Evolutionary conservation across 2,888 invertebrate species (phyloP).

Genomic region (Charanyca ferruginea): DNA sequence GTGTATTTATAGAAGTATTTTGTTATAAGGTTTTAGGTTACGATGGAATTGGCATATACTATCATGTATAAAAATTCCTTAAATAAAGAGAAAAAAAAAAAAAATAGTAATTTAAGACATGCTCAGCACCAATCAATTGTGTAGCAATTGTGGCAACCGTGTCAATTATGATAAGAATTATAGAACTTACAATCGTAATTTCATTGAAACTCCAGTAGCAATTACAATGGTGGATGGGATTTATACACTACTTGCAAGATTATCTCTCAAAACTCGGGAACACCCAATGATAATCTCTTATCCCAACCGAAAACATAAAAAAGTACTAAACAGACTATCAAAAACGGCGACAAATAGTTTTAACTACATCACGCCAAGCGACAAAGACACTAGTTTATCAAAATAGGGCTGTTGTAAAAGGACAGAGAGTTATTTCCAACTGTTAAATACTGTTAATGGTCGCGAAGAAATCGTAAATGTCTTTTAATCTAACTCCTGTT

Average conservation of each 20-base stretch:
- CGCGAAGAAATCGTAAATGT: slow-evolving; percentile 58
- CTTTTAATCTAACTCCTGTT: slow-evolving; percentile 46
- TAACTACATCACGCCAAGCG: slow-evolving; percentile 18
- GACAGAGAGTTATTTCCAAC: slow-evolving; percentile 48
- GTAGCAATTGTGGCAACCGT: too few species aligned
- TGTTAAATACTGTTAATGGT: slow-evolving; percentile 49
- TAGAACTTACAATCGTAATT: too few species aligned
- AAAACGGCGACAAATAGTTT: slow-evolving; percentile 23
- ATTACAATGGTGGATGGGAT: background rate
- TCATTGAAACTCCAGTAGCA: background rate
- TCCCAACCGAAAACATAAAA: slow-evolving; percentile 17
- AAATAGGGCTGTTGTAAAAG: slow-evolving; percentile 52
- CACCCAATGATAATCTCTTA: background rate
- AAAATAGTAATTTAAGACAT: too few species aligned
- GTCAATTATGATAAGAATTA: too few species aligned
- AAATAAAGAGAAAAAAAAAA: too few species aligned
- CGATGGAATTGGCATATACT: too few species aligned
- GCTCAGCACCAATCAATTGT: too few species aligned
- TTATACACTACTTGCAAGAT: background rate
- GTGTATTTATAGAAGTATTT: too few species aligned
- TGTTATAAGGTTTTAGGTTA: too few species aligned
- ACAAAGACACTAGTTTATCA: slow-evolving; percentile 51
- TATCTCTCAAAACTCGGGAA: background rate
- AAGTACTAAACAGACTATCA: slow-evolving; percentile 23
- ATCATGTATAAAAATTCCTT: too few species aligned